Evolutionary conservation across 35 echinoderm and acorn worm genomes (phyloP), one percentile per base, ranked within the genome.

Genomic region (Ophiothrix spiculata): DNA sequence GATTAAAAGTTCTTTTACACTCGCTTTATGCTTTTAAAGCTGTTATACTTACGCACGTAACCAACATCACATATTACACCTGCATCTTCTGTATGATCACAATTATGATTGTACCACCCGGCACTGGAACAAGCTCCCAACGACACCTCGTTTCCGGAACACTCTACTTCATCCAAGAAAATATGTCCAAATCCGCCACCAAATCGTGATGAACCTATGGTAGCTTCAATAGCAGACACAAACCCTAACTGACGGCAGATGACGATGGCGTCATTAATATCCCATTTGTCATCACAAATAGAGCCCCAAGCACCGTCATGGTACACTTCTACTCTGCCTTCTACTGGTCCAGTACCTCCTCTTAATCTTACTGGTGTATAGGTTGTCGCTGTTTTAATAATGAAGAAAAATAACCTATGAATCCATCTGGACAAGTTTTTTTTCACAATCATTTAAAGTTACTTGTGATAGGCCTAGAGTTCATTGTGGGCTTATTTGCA

Each of bases 21-120:
- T n/a, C n/a, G n/a, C n/a, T n/a, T n/a, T n/a, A n/a, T n/a, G n/a
- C n/a, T n/a, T n/a, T n/a, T n/a, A n/a, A n/a, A n/a, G n/a, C n/a
- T n/a, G n/a, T n/a, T n/a, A n/a, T n/a, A 69, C 60, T 69, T 2
- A 69, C 60, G 1, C 29, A 28, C 17, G 1, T 15, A 69, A 4
- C 6, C 60, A 25, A 28, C 8, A 15, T 12, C 16, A 39, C 83
- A 86, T 0, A 86, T 60, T 31, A 88, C 79, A 39, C 87, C 87
- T 23, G 87, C 56, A 75, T 88, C 87, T 81, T 88, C 78, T 2
- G 38, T 40, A 73, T 88, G 87, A 39, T 45, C 56, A 39, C 87
- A 88, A 38, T 88, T 88, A 32, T 88, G 45, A 6, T 81, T 29
- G 1, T n/a, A 14, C 79, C 78, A 88, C 28, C 87, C 87, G 16